These are phyloP conservation scores for Agrochola macilenta DNA, from an alignment of 2,888 invertebrate genomes.

Conservation along the genomic window DNA sequence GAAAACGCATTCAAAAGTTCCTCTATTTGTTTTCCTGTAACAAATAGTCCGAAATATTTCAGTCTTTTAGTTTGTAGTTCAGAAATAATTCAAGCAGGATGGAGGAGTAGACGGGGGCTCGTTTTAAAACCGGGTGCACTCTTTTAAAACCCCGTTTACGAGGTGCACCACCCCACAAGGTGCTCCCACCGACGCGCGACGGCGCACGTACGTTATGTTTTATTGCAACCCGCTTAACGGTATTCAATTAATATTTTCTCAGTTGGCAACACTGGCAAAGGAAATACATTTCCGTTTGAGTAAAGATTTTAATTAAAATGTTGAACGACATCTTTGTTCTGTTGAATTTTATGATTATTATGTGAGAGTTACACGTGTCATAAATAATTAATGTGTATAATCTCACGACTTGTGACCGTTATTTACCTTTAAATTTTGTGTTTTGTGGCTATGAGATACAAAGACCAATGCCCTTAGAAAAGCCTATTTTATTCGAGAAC, in stretches of 20 bases:
- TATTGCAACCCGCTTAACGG: constrained; percentile 53
- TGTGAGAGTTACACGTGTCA: constrained; percentile 4
- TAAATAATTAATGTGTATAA: neutral
- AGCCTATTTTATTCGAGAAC: constrained; percentile 63
- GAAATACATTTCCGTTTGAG: constrained; percentile 48
- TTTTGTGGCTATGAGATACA: constrained; percentile 29
- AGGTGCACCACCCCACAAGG: constrained; percentile 53
- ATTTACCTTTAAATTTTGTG: neutral
- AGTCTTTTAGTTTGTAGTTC: constrained; percentile 41
- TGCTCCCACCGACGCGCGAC: constrained; percentile 4
- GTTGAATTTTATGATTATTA: constrained; percentile 1
- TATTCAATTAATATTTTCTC: constrained; percentile 64
- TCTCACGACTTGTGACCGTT: neutral
- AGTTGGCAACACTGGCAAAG: constrained; percentile 29
- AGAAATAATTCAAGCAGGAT: constrained; percentile 67
- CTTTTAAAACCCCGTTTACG: constrained; percentile 70
- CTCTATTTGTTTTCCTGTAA: constrained; percentile 41
- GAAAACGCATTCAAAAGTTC: constrained; percentile 42
- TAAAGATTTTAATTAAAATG: constrained; percentile 30
- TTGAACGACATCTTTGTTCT: constrained; percentile 2
- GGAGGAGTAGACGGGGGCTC: constrained; percentile 52
- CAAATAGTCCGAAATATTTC: constrained; percentile 50
- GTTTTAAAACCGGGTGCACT: constrained; percentile 67
- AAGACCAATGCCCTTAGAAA: constrained; percentile 49
- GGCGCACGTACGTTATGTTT: constrained; percentile 52